Evolutionary conservation across 2,888 invertebrate genomes (phyloP), one percentile per base, ranked within the genome.

Genomic region (Formica aserva): DNA sequence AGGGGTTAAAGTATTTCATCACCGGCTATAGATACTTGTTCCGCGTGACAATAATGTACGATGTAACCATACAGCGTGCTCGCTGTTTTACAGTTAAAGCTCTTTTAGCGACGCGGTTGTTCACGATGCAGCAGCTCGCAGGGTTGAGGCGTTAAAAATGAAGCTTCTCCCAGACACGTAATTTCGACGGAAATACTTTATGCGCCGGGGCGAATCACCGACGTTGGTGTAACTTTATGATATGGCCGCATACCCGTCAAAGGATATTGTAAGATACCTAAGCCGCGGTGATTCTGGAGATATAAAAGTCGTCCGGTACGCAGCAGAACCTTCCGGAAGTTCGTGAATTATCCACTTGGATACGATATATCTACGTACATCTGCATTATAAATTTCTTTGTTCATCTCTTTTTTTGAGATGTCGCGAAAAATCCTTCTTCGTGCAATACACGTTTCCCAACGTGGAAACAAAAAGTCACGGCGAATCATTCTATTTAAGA

Each of bases 281-380:
- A 35, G 62, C 81, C 82, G 62, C 65, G 77, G 18, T 65, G 81
- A 22, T 48, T 35, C 62, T 22, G 77, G 60, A 35, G 29, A 75
- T 78, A 32, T 74, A 85, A 87, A 89, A 81, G 69, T 77, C 32
- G 11, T 18, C 15, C 48, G 41, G 15, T 71, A 67, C 63, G 35
- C 80, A 29, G 55, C 13, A 5, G 29, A n/a, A 9, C 62, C 13
- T 18, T n/a, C 35, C 75, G 82, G 80, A 86, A 88, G 63, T 82
- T 83, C 22, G 52, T 83, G 78, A 84, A 90, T 90, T 85, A 87
- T 88, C 84, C 77, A 81, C 76, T 48, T 76, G 38, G 57, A 76
- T 81, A 62, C 62, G 66, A 41, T 66, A 29, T 41, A 66, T 72
- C 41, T 52, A 52, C 66, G 41, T 52, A 48, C 6, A 35, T 35